Evolutionary conservation across 1,140 invertebrate species (phyloP), one percentile per base, ranked within the genome.

Genomic region (Helicoverpa zea): DNA sequence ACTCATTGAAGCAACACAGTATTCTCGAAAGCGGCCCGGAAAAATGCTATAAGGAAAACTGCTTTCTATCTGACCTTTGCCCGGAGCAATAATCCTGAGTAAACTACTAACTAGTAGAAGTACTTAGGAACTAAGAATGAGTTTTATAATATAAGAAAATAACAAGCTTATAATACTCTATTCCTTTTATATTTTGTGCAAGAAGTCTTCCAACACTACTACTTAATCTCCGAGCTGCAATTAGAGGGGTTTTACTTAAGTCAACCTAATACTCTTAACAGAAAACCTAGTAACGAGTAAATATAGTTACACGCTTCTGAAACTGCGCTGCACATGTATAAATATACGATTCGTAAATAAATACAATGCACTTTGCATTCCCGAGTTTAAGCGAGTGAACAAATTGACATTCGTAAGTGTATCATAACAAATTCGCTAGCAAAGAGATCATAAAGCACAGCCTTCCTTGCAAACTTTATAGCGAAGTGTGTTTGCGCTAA

Each of bases 401-500:
- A 30, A 59, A 3, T 30, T 59, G 58, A 29, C 58, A 59, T 59
- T 59, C 58, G 18, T 18, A 58, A 3, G 56, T 58, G 66, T 58
- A 49, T 66, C 61, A 77, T 54, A 77, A 66, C 23, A 77, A 66
- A 77, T 64, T 18, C 29, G 47, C 35, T 66, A 35, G 35, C 13
- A 61, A 54, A 63, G 56, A 52, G 58, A 80, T 80, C 68, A 80
- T 74, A 74, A 51, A 72, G 47, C 18, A 11, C 49, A 64, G 23
- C 43, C 78, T 83, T 84, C 83, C 80, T 84, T 83, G 64, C 52
- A 59, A 81, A 81, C 75, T 77, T 84, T 79, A 76, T 54, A 59
- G 59, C 23, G 35, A 52, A 63, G 61, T 79, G 79, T 86, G 83
- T 85, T 85, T 87, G 82, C 56, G 61, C 74, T 84, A 85, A 85